Conservation (phyloP, 2,113 vertebrate species). For the Etheostoma cragini region DNA sequence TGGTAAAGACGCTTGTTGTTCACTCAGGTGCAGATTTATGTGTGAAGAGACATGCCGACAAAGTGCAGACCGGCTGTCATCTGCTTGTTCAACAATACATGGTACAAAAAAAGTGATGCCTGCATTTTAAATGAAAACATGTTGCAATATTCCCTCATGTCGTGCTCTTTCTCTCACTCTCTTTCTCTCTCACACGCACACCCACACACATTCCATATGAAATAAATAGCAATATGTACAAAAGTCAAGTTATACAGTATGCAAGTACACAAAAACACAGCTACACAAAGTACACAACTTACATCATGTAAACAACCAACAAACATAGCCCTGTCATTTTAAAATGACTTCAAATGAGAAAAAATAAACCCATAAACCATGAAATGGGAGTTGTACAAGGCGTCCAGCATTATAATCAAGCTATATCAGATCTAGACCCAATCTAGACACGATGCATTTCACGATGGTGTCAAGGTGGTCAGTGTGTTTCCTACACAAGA, state of each 20-base stretch:
- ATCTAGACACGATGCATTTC: slow-evolving; percentile 17
- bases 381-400: slow-evolving; percentile 29
- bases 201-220: slow-evolving; percentile 37
- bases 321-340: slow-evolving; percentile 73
- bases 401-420: slow-evolving; percentile 53
- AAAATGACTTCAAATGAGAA: slow-evolving; percentile 29
- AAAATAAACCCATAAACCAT: slow-evolving; percentile 5
- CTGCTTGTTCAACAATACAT: slow-evolving; percentile 32
- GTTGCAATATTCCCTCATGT: slow-evolving; percentile 14
- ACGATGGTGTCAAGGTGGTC: background rate
- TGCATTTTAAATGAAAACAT: slow-evolving; percentile 34
- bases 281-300: slow-evolving; percentile 27
- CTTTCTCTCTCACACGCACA: slow-evolving; percentile 15
- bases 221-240: slow-evolving; percentile 81
- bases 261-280: slow-evolving; percentile 38
- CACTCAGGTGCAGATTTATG: slow-evolving; percentile 8
- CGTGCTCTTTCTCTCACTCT: background rate
- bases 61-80: background rate
- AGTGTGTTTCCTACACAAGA: background rate
- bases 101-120: slow-evolving; percentile 25
- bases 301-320: slow-evolving; percentile 38
- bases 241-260: slow-evolving; percentile 40
- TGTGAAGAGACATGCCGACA: slow-evolving; percentile 2
- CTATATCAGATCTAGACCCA: slow-evolving; percentile 3
- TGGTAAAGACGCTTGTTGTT: background rate